Evolutionary conservation across 2,888 invertebrate species (phyloP).

Genomic region (Mactromeris polynyma): DNA sequence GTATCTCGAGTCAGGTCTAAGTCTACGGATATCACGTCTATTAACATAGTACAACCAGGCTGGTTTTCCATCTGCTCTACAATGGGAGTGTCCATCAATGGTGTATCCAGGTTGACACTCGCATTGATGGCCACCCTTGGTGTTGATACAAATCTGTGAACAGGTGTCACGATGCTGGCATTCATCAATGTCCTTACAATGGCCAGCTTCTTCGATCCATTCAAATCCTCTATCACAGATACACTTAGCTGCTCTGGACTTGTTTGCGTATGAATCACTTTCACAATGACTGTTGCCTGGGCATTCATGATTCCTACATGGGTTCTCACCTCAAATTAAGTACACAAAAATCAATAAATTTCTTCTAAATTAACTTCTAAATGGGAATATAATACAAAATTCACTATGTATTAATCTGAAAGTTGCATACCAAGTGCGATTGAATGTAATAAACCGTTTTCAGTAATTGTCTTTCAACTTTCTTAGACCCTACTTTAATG

Average conservation of each 20-base stretch:
- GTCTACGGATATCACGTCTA: conserved; percentile 96
- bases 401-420: not conserved
- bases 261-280: conserved; percentile 11
- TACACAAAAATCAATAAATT: too few relatives aligned
- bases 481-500: too few relatives aligned
- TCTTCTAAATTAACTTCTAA: too few relatives aligned
- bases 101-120: conserved; percentile 96
- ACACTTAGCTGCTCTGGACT: conserved; percentile 39
- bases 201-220: conserved; percentile 24
- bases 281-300: conserved; percentile 44
- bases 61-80: conserved; percentile 88
- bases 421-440: too few relatives aligned
- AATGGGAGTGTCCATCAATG: conserved; percentile 89
- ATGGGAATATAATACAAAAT: too few relatives aligned
- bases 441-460: too few relatives aligned
- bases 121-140: conserved; percentile 96
- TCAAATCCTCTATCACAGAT: conserved; percentile 54
- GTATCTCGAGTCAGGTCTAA: conserved; percentile 91
- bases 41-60: conserved; percentile 96
- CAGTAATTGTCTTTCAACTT: too few relatives aligned
- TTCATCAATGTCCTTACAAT: conserved; percentile 92
- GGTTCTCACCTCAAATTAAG: conserved; percentile 52
- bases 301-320: conserved; percentile 45
- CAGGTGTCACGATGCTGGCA: conserved; percentile 93
- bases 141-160: conserved; percentile 97